Conservation (phyloP, 2,888 invertebrate genomes). For the Pardosa pseudoannulata region DNA sequence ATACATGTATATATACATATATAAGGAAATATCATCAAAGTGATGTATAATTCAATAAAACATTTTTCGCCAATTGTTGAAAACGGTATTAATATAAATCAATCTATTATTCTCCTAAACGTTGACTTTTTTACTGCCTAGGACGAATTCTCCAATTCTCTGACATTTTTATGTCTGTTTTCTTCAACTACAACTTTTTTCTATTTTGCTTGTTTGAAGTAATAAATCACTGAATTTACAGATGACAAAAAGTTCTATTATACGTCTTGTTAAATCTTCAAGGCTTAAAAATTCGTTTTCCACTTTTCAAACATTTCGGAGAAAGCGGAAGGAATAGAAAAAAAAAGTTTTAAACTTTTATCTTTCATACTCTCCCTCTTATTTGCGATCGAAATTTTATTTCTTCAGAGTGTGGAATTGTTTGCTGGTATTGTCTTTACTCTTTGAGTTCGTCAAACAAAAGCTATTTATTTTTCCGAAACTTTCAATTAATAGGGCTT, state of each 20-base stretch:
- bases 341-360: not conserved
- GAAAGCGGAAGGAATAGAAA: not conserved
- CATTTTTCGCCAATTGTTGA: too few species aligned
- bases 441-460: too few species aligned
- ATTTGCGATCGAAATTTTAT: not conserved
- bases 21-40: too few species aligned
- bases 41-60: too few species aligned
- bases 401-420: too few species aligned
- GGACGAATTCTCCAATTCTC: not conserved
- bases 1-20: too few species aligned
- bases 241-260: constrained; percentile 12
- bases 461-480: too few species aligned
- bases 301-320: not conserved
- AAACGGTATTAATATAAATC: not conserved
- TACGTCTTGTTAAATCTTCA: constrained; percentile 9
- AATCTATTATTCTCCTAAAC: not conserved
- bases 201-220: not conserved
- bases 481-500: too few species aligned
- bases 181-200: not conserved
- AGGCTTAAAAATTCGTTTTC: constrained; percentile 15
- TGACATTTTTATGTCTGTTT: constrained; percentile 8
- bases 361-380: not conserved
- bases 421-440: too few species aligned
- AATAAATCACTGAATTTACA: constrained; percentile 13
- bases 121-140: not conserved